These are phyloP conservation scores for Thecocarcelia acutangulata DNA, from an alignment of 2,888 invertebrate species.

Conservation along the genomic window DNA sequence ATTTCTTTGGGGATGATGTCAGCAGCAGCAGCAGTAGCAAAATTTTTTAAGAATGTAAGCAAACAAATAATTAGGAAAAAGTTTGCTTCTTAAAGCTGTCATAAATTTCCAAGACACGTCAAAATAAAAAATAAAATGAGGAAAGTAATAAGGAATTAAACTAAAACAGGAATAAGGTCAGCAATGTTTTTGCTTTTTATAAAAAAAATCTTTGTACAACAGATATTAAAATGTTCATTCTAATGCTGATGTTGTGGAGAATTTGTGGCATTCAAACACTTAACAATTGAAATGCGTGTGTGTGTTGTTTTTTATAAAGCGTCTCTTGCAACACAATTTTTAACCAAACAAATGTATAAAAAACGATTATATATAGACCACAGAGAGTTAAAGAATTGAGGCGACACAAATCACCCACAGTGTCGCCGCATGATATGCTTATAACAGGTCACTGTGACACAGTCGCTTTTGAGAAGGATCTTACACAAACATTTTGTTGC, in stretches of 20 bases:
- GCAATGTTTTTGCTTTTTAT: neutral
- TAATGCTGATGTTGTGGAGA: neutral
- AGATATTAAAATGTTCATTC: slow-evolving; percentile 14
- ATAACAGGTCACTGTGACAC: slow-evolving; percentile 32
- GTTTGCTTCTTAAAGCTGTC: neutral
- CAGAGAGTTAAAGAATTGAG: slow-evolving; percentile 1
- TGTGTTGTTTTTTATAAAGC: neutral
- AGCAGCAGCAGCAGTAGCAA: neutral
- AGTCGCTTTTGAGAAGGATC: slow-evolving; percentile 8
- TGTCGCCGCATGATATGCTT: slow-evolving; percentile 44
- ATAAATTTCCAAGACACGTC: slow-evolving; percentile 17
- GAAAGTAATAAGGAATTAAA: neutral
- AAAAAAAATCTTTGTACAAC: neutral
- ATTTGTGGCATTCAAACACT: slow-evolving; percentile 12
- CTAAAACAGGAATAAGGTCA: slow-evolving; percentile 37
- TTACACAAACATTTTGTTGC: slow-evolving; percentile 7
- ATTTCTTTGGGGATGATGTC: slow-evolving; percentile 25
- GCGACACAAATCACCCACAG: slow-evolving; percentile 39
- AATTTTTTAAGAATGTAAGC: neutral
- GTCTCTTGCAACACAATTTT: neutral
- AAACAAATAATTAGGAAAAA: slow-evolving; percentile 1
- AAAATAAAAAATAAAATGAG: neutral
- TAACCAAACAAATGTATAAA: slow-evolving; percentile 40
- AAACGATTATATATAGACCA: slow-evolving; percentile 17
- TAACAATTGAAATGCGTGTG: slow-evolving; percentile 36